These are phyloP conservation scores for Sericinus montela DNA, from an alignment of 2,888 invertebrate species.

Conservation along the genomic window DNA sequence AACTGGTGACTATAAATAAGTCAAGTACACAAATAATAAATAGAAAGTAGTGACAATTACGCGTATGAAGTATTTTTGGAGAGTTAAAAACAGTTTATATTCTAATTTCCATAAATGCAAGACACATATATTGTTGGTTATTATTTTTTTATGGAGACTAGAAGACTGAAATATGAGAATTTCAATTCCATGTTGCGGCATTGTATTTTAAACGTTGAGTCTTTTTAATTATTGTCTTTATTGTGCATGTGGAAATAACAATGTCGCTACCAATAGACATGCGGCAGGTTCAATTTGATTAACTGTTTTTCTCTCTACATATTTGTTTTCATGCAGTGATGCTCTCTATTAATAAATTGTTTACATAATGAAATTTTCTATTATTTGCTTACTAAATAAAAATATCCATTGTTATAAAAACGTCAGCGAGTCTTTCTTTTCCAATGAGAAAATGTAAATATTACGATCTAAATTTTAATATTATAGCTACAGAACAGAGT, in stretches of 20 bases:
- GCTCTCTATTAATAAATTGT: too few relatives aligned
- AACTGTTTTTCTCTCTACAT: conserved; percentile 26
- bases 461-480: too few relatives aligned
- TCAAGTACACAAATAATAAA: too few relatives aligned
- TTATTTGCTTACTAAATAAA: too few relatives aligned
- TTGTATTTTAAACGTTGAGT: conserved; percentile 34
- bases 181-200: conserved; percentile 50
- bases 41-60: too few relatives aligned
- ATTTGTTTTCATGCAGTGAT: conserved; percentile 6
- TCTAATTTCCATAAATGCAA: neutral
- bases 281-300: conserved; percentile 39
- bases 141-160: conserved; percentile 43
- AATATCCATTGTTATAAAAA: too few relatives aligned
- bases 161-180: conserved; percentile 53
- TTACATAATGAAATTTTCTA: too few relatives aligned
- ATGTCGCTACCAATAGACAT: conserved; percentile 32
- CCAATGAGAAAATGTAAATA: too few relatives aligned
- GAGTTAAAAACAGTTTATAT: neutral
- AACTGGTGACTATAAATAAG: too few relatives aligned
- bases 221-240: conserved; percentile 39
- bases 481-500: too few relatives aligned
- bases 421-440: too few relatives aligned
- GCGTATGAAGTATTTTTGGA: too few relatives aligned
- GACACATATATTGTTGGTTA: conserved; percentile 30
- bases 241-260: conserved; percentile 37